phyloP scores from a whole-genome alignment of 2,888 invertebrate species.

The Nomada lathburiana region DNA sequence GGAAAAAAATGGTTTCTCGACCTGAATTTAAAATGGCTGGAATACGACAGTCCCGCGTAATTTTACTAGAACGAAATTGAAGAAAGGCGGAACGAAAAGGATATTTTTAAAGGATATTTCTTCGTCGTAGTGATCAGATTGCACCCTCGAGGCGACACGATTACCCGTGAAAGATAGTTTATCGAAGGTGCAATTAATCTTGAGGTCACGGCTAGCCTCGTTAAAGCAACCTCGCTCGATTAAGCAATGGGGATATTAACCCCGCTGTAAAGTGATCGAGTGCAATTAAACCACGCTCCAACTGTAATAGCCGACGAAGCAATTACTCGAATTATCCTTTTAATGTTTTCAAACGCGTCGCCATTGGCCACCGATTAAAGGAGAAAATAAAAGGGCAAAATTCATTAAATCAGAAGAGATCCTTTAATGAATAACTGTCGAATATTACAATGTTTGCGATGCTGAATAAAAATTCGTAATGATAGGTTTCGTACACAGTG shows the following conservation, averaged over 20 bases:
- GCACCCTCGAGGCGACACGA: background rate
- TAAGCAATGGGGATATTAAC: slow-evolving; percentile 24
- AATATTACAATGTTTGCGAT: too few relatives aligned
- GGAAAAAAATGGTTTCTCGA: slow-evolving; percentile 26
- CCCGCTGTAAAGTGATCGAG: slow-evolving; percentile 11
- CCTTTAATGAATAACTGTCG: too few relatives aligned
- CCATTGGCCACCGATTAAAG: slow-evolving; percentile 82
- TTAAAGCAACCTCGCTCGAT: slow-evolving; percentile 38
- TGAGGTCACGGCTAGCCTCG: slow-evolving; percentile 23
- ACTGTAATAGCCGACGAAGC: background rate
- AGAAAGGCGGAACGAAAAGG: background rate
- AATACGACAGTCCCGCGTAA: slow-evolving; percentile 9
- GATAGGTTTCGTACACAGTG: too few relatives aligned
- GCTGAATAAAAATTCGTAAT: too few relatives aligned
- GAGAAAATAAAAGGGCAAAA: background rate
- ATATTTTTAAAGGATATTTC: background rate
- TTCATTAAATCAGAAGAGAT: background rate
- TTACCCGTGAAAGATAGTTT: slow-evolving; percentile 13
- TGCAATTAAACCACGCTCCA: slow-evolving; percentile 14
- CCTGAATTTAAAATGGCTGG: slow-evolving; percentile 44
- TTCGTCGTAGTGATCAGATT: background rate
- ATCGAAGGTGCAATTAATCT: slow-evolving; percentile 44
- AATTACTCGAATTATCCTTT: slow-evolving; percentile 1
- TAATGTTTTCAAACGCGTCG: slow-evolving; percentile 77
- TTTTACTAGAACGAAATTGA: slow-evolving; percentile 1